Conservation (phyloP, 2,113 vertebrate species). For the Rattus rattus region DNA sequence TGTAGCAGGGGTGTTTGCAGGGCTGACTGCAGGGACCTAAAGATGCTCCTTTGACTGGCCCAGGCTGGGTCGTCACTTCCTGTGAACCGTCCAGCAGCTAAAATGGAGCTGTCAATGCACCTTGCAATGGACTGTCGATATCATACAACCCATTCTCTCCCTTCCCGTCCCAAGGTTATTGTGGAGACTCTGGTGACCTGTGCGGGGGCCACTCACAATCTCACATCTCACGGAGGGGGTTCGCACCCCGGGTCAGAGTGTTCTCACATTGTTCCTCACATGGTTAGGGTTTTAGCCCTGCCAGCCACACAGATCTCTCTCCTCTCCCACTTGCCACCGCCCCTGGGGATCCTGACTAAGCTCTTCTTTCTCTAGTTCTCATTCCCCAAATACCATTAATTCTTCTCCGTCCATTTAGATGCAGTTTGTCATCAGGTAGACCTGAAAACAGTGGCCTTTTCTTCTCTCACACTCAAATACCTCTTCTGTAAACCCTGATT, state of each 20-base stretch:
- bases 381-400: not conserved
- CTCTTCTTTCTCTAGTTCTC: not conserved
- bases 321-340: not conserved
- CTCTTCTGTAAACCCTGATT: not conserved
- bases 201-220: not conserved
- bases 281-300: rapidly evolving
- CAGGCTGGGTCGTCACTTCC: not conserved
- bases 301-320: not conserved
- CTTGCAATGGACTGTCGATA: not conserved
- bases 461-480: not conserved
- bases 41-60: not conserved
- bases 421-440: not conserved
- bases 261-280: not conserved
- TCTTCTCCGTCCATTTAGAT: not conserved
- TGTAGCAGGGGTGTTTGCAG: not conserved
- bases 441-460: not conserved
- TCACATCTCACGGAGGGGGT: too few relatives aligned
- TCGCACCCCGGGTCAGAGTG: not conserved
- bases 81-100: not conserved
- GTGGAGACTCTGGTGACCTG: not conserved
- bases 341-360: not conserved
- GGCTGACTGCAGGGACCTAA: not conserved
- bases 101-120: not conserved
- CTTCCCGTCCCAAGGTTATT: not conserved
- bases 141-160: not conserved